Percentiles rank a stretch among this genome's conserved stretches.
phyloP scores from a whole-genome alignment of 2,113 vertebrate genomes.

The Lagopus muta region DNA sequence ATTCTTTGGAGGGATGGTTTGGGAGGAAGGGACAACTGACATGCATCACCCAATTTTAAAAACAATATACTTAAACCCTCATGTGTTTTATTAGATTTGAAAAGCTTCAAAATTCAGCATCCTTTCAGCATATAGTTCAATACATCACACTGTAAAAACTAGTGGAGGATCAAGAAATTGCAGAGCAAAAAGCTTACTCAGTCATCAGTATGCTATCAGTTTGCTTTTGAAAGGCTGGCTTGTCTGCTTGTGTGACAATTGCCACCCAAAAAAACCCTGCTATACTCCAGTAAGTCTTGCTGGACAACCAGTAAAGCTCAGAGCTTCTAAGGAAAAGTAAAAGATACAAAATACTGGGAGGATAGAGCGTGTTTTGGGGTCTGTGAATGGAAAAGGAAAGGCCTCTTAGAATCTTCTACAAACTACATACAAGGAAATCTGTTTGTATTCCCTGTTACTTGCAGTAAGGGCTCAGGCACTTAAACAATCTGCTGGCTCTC shows the following conservation, averaged over 20 bases:
- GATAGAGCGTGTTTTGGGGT: fast-evolving
- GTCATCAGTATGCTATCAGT: background rate
- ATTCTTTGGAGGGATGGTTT: background rate
- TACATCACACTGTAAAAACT: background rate
- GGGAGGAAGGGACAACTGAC: background rate
- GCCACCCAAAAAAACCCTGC: background rate
- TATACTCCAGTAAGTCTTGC: background rate
- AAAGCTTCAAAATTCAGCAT: background rate
- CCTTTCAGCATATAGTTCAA: background rate
- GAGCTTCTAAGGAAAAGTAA: background rate
- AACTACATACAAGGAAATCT: background rate
- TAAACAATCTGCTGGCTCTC: background rate
- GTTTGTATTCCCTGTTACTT: background rate
- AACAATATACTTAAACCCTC: background rate
- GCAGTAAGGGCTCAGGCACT: background rate
- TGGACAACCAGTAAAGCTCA: background rate
- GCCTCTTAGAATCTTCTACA: background rate
- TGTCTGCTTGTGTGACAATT: background rate
- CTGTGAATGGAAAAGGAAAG: background rate
- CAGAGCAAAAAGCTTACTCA: background rate
- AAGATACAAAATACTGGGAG: background rate
- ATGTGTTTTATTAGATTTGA: background rate
- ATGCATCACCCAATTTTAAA: background rate
- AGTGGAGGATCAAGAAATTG: background rate
- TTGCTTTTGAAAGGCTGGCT: background rate